Base-by-base conservation (phyloP, 1,140 invertebrate genomes). In the Drosophila triauraria region DNA sequence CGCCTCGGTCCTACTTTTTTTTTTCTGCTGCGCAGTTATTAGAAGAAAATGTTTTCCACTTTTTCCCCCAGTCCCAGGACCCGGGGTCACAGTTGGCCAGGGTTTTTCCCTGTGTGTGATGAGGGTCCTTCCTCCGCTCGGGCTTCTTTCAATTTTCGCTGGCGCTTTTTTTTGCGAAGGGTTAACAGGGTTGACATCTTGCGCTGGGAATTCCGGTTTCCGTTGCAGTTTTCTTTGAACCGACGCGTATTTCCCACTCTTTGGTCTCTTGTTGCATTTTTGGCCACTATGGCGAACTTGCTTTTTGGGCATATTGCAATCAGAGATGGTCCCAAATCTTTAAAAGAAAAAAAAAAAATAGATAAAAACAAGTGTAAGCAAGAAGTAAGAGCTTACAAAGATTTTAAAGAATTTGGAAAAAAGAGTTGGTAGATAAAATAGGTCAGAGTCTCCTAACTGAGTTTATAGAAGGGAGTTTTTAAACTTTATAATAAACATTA, bases 121-220 rank as follows among this genome's bases (percentile, higher is more conserved):
- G 84, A 88, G 84, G 77, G 83, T 83, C 82, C 81, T 75, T 76
- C 79, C 71, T 72, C 63, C 43, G 76, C 58, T 51, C 17, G 15
- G 42, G 17, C 59, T 67, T 54, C 58, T 71, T 80, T 51, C 65
- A 57, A 68, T 65, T 78, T 77, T 85, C 54, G 69, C 42, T 59
- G 44, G 65, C 42, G 69, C 51, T 54, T 69, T 56, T 56, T 77
- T 74, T 78, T 80, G 50, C 58, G 57, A 61, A 51, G 57, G 48
- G 71, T 53, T 60, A 78, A 60, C 69, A 58, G 84, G 77, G 83
- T 87, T 87, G 83, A 87, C 83, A 87, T 87, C 83, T 87, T 87
- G 83, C 61, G 84, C 80, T 84, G 80, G 84, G 84, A 88, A 80
- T 87, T 87, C 83, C 83, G 84, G 83, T 88, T 87, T 87, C 83